Evolutionary conservation across 2,113 vertebrate genomes (phyloP), one percentile per base, ranked within the genome.

Genomic region (Burhinus bistriatus): DNA sequence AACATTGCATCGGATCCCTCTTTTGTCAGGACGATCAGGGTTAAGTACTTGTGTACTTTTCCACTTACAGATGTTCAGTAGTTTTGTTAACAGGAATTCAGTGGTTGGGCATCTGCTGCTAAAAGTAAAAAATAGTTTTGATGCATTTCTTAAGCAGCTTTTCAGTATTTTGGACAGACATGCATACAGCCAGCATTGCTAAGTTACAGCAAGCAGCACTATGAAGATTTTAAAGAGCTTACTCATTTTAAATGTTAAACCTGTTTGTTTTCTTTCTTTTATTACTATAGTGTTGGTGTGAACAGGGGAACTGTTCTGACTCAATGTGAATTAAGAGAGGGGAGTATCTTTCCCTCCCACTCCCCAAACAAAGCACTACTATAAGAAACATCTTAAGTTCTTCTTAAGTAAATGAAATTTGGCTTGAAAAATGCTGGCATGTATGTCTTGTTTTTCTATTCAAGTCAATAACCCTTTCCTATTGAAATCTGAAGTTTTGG

Each of bases 391-490:
- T 36, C 18, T 64, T 12, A 51, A 73, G 29, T 42, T 49, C 14
- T 6, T 88, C 18, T 76, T 14, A 3, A 79, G 38, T 49, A 59
- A 91, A 68, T 26, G 15, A 79, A 82, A 44, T 58, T 79, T 83
- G 68, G 51, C 81, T 86, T 80, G 47, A 49, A 88, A 82, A 72
- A 45, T 38, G 29, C 61, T 94, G 89, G 78, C 84, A 5, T 16
- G 20, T 19, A 44, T 79, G 3, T 55, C 15, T 87, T 90, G 73
- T 44, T 95, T 96, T 95, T 89, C 65, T 94, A 2, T 85, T 66
- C 70, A 85, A 59, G 54, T 13, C 83, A 87, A 87, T 93, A 91
- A 95, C 45, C 89, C 87, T 83, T 93, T 95, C 87, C 90, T 84
- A 51, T 55, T 75, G 77, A 83, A 79, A 89, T 62, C 54, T 62